A percentile compares a stretch with the other conserved stretches of the same genome.
Evolutionary conservation across 2,113 vertebrate species (phyloP).

Genomic region (Saccopteryx leptura): DNA sequence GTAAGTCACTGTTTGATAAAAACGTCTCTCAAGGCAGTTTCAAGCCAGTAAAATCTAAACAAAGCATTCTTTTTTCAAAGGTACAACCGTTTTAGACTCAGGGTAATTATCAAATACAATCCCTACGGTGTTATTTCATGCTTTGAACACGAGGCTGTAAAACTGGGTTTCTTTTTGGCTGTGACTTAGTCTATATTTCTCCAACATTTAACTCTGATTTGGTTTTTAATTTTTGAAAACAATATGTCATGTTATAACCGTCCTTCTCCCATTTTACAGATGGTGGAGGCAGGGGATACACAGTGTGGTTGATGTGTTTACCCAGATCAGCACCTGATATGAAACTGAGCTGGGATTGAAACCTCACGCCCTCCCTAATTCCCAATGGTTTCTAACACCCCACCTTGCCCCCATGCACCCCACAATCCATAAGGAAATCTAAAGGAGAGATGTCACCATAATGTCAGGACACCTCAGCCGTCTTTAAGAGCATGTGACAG

Average conservation of each 20-base stretch:
- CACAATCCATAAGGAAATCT: not conserved
- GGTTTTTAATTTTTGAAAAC: constrained; percentile 21
- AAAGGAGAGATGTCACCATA: not conserved
- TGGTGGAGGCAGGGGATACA: not conserved
- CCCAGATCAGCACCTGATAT: not conserved
- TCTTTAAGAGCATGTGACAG: not conserved
- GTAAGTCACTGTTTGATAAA: constrained; percentile 30
- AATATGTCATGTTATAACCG: not conserved
- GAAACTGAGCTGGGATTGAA: not conserved
- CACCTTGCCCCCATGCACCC: not conserved
- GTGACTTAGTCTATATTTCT: not conserved
- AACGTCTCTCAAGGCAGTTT: constrained; percentile 48
- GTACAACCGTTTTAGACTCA: not conserved
- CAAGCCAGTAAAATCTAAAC: constrained; percentile 54
- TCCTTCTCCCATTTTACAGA: not conserved
- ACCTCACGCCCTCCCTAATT: not conserved
- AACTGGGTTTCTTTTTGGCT: not conserved
- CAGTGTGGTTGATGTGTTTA: not conserved
- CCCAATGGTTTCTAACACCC: not conserved
- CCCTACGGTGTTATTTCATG: not conserved
- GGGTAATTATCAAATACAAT: constrained; percentile 3
- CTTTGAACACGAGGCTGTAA: constrained; percentile 14
- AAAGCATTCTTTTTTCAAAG: constrained; percentile 23
- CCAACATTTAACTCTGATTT: constrained; percentile 15
- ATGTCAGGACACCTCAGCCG: not conserved